Conservation (phyloP, 2,113 vertebrate genomes). For the Myotis lucifugus region DNA sequence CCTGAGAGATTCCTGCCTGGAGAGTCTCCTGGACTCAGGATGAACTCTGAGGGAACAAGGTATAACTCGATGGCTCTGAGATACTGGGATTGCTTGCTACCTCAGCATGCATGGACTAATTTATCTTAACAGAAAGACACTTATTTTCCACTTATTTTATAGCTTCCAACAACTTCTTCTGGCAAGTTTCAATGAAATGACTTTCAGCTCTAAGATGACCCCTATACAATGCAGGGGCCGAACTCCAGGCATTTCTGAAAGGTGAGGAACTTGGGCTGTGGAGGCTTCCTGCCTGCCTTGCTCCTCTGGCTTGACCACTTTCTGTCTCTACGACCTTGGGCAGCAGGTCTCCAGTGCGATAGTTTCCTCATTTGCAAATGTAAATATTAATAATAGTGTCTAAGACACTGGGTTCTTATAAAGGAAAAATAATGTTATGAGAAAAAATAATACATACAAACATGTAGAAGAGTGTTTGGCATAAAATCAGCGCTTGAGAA, state of each 20-base stretch:
- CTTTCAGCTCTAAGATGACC: not conserved
- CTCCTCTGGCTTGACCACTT: not conserved
- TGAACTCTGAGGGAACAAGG: not conserved
- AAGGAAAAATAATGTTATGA: not conserved
- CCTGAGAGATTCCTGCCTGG: not conserved
- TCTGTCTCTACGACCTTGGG: not conserved
- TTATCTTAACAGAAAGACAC: not conserved
- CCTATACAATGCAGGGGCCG: fast-evolving
- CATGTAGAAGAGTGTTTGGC: not conserved
- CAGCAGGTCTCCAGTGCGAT: not conserved
- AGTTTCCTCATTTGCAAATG: not conserved
- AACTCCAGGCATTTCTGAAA: not conserved
- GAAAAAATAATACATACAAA: not conserved
- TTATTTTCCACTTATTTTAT: not conserved
- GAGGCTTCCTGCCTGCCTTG: not conserved
- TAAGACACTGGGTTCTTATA: not conserved
- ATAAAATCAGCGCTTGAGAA: not conserved
- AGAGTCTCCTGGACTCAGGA: not conserved
- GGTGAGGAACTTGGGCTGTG: not conserved
- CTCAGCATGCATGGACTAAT: not conserved
- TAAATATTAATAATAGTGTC: not conserved
- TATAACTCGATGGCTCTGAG: not conserved
- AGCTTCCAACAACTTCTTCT: not conserved
- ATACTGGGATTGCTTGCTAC: not conserved
- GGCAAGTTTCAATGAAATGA: not conserved